Evolutionary conservation across 1,140 invertebrate genomes (phyloP).

Genomic region (Drosophila seguyi): DNA sequence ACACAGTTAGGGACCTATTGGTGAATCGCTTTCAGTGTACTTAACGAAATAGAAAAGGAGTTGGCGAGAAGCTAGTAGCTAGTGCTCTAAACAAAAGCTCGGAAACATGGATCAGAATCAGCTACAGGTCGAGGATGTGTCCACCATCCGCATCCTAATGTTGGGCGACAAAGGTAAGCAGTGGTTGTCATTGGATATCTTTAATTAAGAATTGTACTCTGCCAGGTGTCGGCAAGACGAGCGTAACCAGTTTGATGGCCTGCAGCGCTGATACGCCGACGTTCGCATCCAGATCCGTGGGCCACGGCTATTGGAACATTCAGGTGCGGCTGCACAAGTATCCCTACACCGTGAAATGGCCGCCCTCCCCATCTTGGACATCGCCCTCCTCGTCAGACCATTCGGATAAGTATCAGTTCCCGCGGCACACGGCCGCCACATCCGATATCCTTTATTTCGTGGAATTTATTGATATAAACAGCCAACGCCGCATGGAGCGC

Average conservation of each 20-base stretch:
- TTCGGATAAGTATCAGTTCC: not conserved
- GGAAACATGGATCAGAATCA: conserved; percentile 6
- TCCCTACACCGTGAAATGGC: conserved; percentile 6
- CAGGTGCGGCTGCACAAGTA: conserved; percentile 66
- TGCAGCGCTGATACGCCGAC: conserved; percentile 52
- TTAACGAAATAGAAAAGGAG: not conserved
- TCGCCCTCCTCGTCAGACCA: conserved; percentile 41
- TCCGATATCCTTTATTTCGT: conserved; percentile 56
- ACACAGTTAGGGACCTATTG: not conserved
- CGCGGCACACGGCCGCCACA: not conserved
- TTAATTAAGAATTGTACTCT: not conserved
- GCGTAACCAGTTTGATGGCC: conserved; percentile 61
- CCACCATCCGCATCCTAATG: conserved; percentile 55
- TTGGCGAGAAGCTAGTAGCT: conserved; percentile 7
- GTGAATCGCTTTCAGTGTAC: not conserved
- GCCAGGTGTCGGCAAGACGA: conserved; percentile 63
- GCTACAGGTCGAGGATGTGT: conserved; percentile 21
- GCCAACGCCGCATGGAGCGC: conserved; percentile 24
- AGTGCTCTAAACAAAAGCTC: too few species aligned
- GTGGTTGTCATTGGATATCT: not conserved
- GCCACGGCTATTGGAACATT: conserved; percentile 40
- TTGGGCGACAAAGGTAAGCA: conserved; percentile 54
- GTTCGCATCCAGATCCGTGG: conserved; percentile 29
- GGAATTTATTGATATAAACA: conserved; percentile 62
- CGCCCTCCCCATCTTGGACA: conserved; percentile 56